phyloP scores from a whole-genome alignment of 2,797 vertebrate species.

The Eulemur coronatus region DNA sequence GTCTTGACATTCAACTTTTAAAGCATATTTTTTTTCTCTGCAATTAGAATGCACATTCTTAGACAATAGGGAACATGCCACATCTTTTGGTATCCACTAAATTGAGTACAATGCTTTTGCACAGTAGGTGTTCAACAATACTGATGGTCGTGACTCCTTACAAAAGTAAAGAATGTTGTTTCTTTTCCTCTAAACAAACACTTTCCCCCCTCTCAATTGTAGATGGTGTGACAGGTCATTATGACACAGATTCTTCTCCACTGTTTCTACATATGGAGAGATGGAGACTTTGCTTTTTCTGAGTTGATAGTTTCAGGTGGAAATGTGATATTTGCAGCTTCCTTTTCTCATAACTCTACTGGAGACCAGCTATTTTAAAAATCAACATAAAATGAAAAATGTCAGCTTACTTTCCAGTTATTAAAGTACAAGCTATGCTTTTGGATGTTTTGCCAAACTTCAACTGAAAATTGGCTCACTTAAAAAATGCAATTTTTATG shows the following conservation, averaged over 20 bases:
- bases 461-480: conserved; percentile 25
- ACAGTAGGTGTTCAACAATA: background rate
- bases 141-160: background rate
- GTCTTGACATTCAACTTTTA: background rate
- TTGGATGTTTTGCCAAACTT: conserved; percentile 16
- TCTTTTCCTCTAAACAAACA: background rate
- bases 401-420: conserved; percentile 4
- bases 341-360: background rate
- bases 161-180: background rate
- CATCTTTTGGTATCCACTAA: background rate
- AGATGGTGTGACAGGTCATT: background rate
- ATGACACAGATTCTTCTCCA: background rate
- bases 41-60: background rate
- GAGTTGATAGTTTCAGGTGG: background rate
- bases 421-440: background rate
- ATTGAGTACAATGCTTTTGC: background rate
- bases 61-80: background rate
- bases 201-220: background rate
- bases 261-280: background rate
- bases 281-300: background rate
- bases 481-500: background rate
- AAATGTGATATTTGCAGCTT: background rate
- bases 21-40: background rate
- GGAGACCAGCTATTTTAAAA: conserved; percentile 11
- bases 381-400: conserved; percentile 46